These are phyloP conservation scores for Gasterosteus aculeatus DNA, from an alignment of 2,113 vertebrate species.

Conservation along the genomic window DNA sequence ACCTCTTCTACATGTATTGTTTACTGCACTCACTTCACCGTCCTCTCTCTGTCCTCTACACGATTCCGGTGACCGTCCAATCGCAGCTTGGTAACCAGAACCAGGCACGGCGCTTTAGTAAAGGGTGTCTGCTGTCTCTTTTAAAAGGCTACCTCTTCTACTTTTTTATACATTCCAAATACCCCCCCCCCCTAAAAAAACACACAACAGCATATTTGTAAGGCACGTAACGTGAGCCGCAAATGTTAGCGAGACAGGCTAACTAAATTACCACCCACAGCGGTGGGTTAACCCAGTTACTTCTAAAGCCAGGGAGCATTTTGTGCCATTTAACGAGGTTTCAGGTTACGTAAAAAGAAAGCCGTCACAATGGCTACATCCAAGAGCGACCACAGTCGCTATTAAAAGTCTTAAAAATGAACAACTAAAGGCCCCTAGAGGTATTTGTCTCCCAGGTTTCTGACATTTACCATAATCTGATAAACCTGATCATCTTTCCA, in stretches of 20 bases:
- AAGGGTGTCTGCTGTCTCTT: too few relatives aligned
- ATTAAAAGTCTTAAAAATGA: background rate
- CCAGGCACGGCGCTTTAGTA: background rate
- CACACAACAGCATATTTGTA: background rate
- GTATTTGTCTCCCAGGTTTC: too few relatives aligned
- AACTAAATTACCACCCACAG: too few relatives aligned
- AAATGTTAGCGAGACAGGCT: too few relatives aligned
- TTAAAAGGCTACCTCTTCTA: background rate
- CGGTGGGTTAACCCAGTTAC: background rate
- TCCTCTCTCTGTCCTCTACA: background rate
- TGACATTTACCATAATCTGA: too few relatives aligned
- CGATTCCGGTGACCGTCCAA: background rate
- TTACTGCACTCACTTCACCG: constrained; percentile 1
- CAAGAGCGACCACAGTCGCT: background rate
- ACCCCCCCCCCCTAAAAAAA: background rate
- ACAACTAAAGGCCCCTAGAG: background rate
- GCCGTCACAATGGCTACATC: background rate
- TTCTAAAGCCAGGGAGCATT: background rate
- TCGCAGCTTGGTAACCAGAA: background rate
- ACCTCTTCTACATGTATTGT: background rate
- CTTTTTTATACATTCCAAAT: background rate
- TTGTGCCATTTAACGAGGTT: background rate
- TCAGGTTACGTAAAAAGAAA: background rate
- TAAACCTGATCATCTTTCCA: background rate
- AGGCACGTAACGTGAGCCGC: background rate